Conservation (phyloP, 2,888 invertebrate genomes). For the Diplazon laetatorius region DNA sequence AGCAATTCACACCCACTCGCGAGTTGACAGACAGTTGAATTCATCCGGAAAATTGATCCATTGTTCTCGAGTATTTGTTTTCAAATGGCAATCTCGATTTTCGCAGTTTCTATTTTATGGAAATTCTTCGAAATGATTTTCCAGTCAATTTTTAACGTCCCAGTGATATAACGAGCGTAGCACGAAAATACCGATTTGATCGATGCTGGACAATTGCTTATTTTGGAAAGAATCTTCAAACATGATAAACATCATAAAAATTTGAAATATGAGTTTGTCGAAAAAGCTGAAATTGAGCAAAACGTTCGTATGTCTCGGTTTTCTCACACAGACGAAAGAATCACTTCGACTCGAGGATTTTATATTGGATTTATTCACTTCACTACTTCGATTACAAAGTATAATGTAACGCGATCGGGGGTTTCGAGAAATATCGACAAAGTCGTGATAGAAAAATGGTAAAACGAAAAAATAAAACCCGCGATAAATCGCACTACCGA, state of each 20-base stretch:
- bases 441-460: not conserved
- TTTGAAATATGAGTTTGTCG: not conserved
- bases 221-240: too few relatives aligned
- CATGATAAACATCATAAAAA: too few relatives aligned
- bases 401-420: conserved; percentile 49
- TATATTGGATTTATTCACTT: conserved; percentile 62
- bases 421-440: conserved; percentile 9
- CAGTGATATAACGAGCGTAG: not conserved
- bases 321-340: conserved; percentile 26
- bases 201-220: too few relatives aligned
- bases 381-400: conserved; percentile 56
- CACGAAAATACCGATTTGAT: not conserved
- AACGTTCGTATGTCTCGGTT: not conserved
- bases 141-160: not conserved
- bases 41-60: not conserved
- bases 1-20: not conserved
- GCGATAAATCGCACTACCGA: not conserved
- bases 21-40: conserved; percentile 5
- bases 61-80: conserved; percentile 13
- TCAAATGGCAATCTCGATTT: not conserved
- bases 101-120: conserved; percentile 8
- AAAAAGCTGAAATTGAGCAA: not conserved
- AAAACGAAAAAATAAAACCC: not conserved
- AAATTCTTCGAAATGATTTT: conserved; percentile 22
- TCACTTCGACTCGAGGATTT: conserved; percentile 60